Percentiles rank a stretch among this genome's conserved stretches.
phyloP scores from a whole-genome alignment of 2,113 vertebrate genomes.

The Grantiella picta region DNA sequence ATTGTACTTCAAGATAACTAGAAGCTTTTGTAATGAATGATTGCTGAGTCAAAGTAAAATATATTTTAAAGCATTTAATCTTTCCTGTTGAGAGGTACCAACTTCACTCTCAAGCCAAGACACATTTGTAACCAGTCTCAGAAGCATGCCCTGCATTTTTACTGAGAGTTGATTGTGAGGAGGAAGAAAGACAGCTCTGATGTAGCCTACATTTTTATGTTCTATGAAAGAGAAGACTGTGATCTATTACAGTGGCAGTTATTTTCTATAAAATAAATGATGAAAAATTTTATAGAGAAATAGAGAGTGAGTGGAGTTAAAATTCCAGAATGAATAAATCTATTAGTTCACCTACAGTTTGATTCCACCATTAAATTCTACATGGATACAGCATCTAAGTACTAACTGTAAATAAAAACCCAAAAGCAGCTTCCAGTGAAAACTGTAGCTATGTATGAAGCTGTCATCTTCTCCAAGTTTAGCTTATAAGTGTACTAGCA shows the following conservation, averaged over 20 bases:
- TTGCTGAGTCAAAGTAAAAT: constrained; percentile 21
- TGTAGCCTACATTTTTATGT: neutral
- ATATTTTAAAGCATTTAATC: constrained; percentile 29
- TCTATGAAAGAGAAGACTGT: neutral
- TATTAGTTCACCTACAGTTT: neutral
- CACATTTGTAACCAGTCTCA: neutral
- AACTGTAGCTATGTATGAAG: neutral
- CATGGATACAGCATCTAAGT: neutral
- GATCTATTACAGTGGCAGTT: neutral
- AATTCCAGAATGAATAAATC: neutral
- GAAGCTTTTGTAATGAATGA: neutral
- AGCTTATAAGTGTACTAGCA: neutral
- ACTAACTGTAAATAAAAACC: neutral
- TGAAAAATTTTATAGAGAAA: neutral
- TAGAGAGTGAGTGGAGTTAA: neutral
- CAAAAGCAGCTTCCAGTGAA: neutral
- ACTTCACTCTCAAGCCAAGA: constrained; percentile 25
- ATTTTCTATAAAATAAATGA: neutral
- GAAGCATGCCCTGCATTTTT: neutral
- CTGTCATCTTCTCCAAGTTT: neutral
- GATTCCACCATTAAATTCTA: neutral
- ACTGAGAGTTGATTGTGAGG: neutral
- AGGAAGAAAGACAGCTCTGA: neutral
- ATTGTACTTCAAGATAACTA: neutral
- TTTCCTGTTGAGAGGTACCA: neutral